A percentile compares a stretch with the other conserved stretches of the same genome.
Conservation (phyloP, 1,140 invertebrate species). For the Pectinophora gossypiella region DNA sequence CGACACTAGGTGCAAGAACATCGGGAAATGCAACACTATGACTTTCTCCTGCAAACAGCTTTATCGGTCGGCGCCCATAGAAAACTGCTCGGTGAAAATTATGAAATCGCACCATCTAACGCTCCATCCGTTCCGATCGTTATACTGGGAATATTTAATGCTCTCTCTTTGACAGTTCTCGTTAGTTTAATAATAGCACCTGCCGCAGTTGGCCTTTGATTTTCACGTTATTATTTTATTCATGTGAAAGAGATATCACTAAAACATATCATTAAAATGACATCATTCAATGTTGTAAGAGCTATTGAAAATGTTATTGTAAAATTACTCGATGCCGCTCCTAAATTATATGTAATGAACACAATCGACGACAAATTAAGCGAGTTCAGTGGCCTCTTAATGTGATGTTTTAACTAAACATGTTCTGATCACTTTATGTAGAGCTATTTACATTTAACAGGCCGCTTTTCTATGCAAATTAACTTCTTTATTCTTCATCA, state of each 20-base stretch:
- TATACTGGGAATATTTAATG: neutral
- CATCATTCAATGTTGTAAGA: neutral
- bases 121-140: neutral
- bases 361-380: slow-evolving; percentile 13
- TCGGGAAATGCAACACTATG: slow-evolving; percentile 49
- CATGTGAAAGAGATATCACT: too few relatives aligned
- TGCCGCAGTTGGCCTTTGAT: too few relatives aligned
- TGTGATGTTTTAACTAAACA: slow-evolving; percentile 21
- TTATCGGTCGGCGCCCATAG: slow-evolving; percentile 47
- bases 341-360: slow-evolving; percentile 1
- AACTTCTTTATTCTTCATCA: slow-evolving; percentile 14
- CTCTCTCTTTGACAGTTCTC: too few relatives aligned
- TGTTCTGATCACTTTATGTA: slow-evolving; percentile 12
- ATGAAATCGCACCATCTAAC: slow-evolving; percentile 16
- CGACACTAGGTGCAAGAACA: slow-evolving; percentile 37
- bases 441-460: slow-evolving; percentile 22
- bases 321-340: neutral
- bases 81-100: slow-evolving; percentile 55
- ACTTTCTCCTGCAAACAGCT: slow-evolving; percentile 53
- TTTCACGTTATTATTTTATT: too few relatives aligned
- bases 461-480: slow-evolving; percentile 9
- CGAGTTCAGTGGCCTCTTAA: slow-evolving; percentile 35
- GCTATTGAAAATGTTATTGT: slow-evolving; percentile 1
- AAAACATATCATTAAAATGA: neutral
- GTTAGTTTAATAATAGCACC: too few relatives aligned